These are phyloP conservation scores for Schrankia costaestrigalis DNA, from an alignment of 2,888 invertebrate species.

Conservation along the genomic window DNA sequence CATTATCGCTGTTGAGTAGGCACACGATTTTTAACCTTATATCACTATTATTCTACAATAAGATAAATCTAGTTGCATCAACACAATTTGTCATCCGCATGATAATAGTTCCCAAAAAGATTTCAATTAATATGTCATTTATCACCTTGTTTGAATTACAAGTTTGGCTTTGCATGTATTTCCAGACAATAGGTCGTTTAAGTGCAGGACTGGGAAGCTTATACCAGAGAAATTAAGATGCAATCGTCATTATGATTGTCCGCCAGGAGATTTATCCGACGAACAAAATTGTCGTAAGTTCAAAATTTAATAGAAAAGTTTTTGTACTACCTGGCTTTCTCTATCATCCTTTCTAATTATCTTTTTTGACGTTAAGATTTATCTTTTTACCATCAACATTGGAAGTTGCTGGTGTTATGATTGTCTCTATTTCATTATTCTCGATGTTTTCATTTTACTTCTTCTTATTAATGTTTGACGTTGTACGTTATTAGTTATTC, in stretches of 20 bases:
- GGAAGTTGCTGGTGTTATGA: no score
- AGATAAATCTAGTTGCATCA: conserved; percentile 8
- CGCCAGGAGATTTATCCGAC: conserved; percentile 84
- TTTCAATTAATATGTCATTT: conserved; percentile 3
- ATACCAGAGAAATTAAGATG: conserved; percentile 80
- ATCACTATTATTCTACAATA: conserved; percentile 3
- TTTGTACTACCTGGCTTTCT: conserved; percentile 16
- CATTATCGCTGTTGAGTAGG: background rate
- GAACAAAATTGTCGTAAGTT: conserved; percentile 89
- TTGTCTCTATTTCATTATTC: conserved; percentile 11
- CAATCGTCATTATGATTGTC: conserved; percentile 84
- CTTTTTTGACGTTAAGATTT: conserved; percentile 10
- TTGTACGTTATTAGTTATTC: conserved; percentile 21
- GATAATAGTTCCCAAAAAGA: conserved; percentile 6
- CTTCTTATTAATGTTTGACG: conserved; percentile 17
- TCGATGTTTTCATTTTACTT: conserved; percentile 5
- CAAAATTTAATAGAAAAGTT: conserved; percentile 23
- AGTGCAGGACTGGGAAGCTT: conserved; percentile 84
- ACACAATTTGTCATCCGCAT: conserved; percentile 13
- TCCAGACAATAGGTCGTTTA: conserved; percentile 77
- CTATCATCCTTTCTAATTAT: conserved; percentile 20
- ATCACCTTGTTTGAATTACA: conserved; percentile 13
- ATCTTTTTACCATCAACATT: no score
- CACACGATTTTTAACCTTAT: conserved; percentile 7
- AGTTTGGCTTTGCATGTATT: conserved; percentile 55